phyloP scores from a whole-genome alignment of 2,888 invertebrate species.

The Cordylochernes scorpioides region DNA sequence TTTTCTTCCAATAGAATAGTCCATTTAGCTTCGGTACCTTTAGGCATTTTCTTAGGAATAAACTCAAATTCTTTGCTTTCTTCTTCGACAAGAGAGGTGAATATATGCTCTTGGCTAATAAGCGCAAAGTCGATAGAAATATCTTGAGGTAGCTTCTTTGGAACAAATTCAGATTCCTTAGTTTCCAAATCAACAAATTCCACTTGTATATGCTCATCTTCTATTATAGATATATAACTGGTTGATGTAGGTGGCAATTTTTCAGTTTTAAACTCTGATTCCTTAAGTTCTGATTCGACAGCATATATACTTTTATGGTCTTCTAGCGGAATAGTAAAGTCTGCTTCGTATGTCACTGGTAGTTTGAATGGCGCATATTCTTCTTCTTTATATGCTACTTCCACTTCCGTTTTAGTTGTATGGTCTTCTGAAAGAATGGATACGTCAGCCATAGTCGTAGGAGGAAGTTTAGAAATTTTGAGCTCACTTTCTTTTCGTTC shows the following conservation, averaged over 20 bases:
- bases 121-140: conserved; percentile 2
- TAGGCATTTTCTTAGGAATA: conserved; percentile 4
- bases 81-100: conserved; percentile 2
- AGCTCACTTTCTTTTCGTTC: conserved; percentile 4
- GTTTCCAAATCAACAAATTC: conserved; percentile 6
- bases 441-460: conserved; percentile 1
- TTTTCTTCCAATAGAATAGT: conserved; percentile 8
- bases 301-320: conserved; percentile 9
- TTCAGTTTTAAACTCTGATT: conserved; percentile 9
- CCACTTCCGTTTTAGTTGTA: conserved; percentile 8
- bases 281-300: conserved; percentile 9
- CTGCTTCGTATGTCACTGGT: conserved; percentile 5
- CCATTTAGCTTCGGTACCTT: conserved; percentile 6
- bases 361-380: conserved; percentile 6
- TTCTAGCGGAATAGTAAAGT: conserved; percentile 6
- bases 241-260: conserved; percentile 2
- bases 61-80: conserved; percentile 8
- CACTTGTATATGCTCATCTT: conserved; percentile 8
- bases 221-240: conserved; percentile 6
- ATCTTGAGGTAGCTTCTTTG: conserved; percentile 3
- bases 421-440: conserved; percentile 4
- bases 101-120: conserved; percentile 4
- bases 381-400: conserved; percentile 8
- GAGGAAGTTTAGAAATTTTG: conserved; percentile 2
- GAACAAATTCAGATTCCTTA: conserved; percentile 3